Evolutionary conservation across 2,113 vertebrate genomes (phyloP), one percentile per base, ranked within the genome.

Genomic region (Thymallus thymallus): DNA sequence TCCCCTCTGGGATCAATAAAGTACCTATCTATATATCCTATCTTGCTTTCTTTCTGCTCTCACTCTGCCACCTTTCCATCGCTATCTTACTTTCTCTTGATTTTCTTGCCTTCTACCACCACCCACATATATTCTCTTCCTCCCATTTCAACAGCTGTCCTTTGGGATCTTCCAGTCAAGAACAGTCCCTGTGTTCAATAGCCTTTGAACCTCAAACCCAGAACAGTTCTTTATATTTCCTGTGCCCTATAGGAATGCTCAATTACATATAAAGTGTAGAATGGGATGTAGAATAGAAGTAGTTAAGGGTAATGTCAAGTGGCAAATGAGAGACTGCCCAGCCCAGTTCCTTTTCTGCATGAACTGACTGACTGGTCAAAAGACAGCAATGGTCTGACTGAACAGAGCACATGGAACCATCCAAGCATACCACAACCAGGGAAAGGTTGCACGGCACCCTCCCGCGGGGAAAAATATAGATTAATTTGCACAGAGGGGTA

Each of bases 401-500:
- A 56, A 41, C 9, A 24, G 30, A 71, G n/a, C 66, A 24, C 26
- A 61, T 70, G 14, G 51, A 29, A 16, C 6, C 3, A 18, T 6
- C 29, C 29, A 41, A 23, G 65, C 55, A 45, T 30, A 68, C 41
- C 7, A 45, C 20, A 23, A 48, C 35, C 71, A 68, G 29, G 24
- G 46, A 20, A 24, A 56, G 30, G 72, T 68, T 61, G 51, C 55
- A 65, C 41, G 67, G 24, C 32, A 45, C 64, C 55, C 32, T 32
- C 64, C 69, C 63, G 13, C 4, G 7, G 26, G 55, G 29, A 48
- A 71, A 66, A 61, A 46, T 56, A 79, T 45, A 64, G 65, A 87
- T 82, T 80, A 63, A 29, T 69, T 76, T 71, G 63, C 72, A 12
- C 73, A 68, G 64, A 60, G 45, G 73, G 68, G 51, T 13, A 48